Evolutionary conservation across 1,140 invertebrate species (phyloP), one percentile per base, ranked within the genome.

Genomic region (Musca vetustissima): DNA sequence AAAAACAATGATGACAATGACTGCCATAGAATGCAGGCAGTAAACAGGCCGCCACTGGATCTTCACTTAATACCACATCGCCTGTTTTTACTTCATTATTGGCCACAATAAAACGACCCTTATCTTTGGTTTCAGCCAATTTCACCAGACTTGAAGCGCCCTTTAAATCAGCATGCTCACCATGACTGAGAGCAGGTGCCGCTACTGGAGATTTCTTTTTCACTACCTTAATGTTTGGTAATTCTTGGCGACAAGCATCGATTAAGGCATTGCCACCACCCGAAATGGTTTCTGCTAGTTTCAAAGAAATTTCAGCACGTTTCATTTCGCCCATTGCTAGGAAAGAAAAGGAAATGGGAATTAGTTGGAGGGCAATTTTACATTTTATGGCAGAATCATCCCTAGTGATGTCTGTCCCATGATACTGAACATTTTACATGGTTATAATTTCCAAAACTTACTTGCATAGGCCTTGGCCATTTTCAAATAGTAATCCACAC

Each of bases 1-100:
- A 82, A 73, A 94, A 92, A 80, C 95, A 97, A 75, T 94, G 88
- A 69, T 92, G 88, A 77, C 95, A 97, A 79, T 95, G 90, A 8
- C 88, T 89, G 3, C 89, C 88, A 79, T 89, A 91, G 78, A 86
- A 89, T 32, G 90, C 88, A 0, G 89, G 87, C 15, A 93, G 76
- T 2, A 96, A 83, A 66, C 90, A 92, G 1, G 92, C 89, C 2
- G 89, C 89, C 72, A 89, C 90, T 1, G 94, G 90, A 53, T 86
- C 83, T 80, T 97, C 94, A 14, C 88, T 84, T 7, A 91, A 81
- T 25, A 95, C 77, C 11, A 88, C 85, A 74, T 91, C 89, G 0
- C 91, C 89, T 0, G 89, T 86, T 66, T 82, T 81, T 28, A 93
- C 85, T 4, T 83, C 73, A 19, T 84, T 74, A 48, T 84, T 85